Conservation (phyloP, 2,113 vertebrate genomes). For the Casuarius casuarius region DNA sequence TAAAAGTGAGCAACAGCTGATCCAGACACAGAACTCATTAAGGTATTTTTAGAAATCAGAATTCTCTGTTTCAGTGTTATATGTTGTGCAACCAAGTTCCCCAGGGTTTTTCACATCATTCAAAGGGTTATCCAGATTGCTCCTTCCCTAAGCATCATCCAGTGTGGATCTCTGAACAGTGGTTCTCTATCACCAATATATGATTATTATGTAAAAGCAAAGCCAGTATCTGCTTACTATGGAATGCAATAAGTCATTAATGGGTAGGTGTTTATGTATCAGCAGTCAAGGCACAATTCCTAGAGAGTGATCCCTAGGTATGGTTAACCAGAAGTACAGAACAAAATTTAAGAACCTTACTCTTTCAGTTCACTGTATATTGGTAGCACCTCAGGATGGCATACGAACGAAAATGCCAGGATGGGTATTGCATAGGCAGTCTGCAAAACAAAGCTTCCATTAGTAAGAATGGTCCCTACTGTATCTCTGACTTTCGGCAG, state of each 20-base stretch:
- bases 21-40: neutral
- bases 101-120: neutral
- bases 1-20: neutral
- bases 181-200: neutral
- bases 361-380: slow-evolving; percentile 99
- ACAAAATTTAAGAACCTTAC: slow-evolving; percentile 80
- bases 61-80: neutral
- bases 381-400: slow-evolving; percentile 96
- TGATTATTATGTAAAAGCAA: neutral
- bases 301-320: neutral
- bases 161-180: neutral
- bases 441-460: slow-evolving; percentile 79
- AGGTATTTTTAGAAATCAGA: neutral
- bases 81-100: neutral
- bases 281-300: neutral
- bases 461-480: slow-evolving; percentile 3
- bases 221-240: neutral
- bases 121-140: neutral
- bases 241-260: neutral
- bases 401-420: slow-evolving; percentile 97
- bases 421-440: slow-evolving; percentile 97
- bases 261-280: neutral
- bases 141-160: neutral
- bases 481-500: neutral
- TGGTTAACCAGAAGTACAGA: slow-evolving; percentile 8